Conservation (phyloP, 2,113 vertebrate species). For the Mormyrus lacerda region DNA sequence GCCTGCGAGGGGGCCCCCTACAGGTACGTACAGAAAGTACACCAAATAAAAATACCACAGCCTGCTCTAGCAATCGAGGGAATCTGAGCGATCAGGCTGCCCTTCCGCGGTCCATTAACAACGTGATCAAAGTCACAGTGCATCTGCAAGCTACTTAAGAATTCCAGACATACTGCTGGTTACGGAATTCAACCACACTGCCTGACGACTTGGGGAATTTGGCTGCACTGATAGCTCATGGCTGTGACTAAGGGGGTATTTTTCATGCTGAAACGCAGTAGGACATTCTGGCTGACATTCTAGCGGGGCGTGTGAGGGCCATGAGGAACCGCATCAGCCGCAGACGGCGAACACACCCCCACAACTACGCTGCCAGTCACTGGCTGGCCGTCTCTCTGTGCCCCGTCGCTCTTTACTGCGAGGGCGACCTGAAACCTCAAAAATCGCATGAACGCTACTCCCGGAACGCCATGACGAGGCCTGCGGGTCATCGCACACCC, state of each 20-base stretch:
- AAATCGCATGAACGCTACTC: not conserved
- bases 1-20: slow-evolving; percentile 88
- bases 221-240: not conserved
- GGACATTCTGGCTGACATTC: not conserved
- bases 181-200: not conserved
- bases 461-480: not conserved
- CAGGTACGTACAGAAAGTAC: not conserved
- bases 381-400: not conserved
- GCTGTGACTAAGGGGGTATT: not conserved
- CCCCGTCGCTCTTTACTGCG: not conserved
- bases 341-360: not conserved
- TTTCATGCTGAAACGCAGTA: not conserved
- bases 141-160: not conserved
- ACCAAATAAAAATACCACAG: not conserved
- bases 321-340: not conserved
- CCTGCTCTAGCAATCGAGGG: not conserved
- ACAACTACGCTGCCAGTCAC: not conserved
- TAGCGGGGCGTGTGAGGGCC: not conserved
- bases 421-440: not conserved
- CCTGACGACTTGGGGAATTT: not conserved
- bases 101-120: not conserved
- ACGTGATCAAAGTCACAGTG: not conserved
- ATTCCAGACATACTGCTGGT: not conserved
- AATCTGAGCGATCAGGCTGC: not conserved
- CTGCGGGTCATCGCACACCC: not conserved